These are phyloP conservation scores for Dexiosoma caninum DNA, from an alignment of 2,888 invertebrate genomes.

Conservation along the genomic window DNA sequence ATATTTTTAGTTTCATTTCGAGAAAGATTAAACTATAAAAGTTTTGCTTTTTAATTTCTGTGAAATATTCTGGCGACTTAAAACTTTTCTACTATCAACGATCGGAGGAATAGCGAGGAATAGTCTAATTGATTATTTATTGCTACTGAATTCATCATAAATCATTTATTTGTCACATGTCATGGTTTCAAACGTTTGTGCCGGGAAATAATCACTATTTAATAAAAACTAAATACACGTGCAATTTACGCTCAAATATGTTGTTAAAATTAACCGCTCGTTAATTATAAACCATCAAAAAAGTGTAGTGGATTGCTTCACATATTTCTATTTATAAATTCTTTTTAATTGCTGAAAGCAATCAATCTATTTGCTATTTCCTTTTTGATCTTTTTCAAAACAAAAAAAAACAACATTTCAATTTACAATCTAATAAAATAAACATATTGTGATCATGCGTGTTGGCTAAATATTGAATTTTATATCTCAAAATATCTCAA, in stretches of 20 bases:
- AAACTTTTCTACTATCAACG: too few relatives aligned
- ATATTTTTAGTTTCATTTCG: too few relatives aligned
- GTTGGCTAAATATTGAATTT: conserved; percentile 14
- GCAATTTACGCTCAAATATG: background rate
- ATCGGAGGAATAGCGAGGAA: too few relatives aligned
- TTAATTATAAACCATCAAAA: background rate
- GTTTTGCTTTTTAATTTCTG: too few relatives aligned
- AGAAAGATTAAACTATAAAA: too few relatives aligned
- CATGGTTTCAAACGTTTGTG: too few relatives aligned
- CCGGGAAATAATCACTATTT: too few relatives aligned
- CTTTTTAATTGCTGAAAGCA: background rate
- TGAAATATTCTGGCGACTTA: too few relatives aligned
- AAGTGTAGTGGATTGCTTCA: background rate
- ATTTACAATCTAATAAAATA: conserved; percentile 7
- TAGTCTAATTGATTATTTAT: too few relatives aligned
- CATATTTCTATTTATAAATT: background rate
- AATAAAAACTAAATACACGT: too few relatives aligned
- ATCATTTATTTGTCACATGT: too few relatives aligned
- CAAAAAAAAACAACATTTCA: background rate
- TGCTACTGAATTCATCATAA: too few relatives aligned
- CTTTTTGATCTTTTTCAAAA: background rate
- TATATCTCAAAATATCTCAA: conserved; percentile 5
- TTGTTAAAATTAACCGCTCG: background rate
- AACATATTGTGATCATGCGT: background rate
- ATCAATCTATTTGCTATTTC: conserved; percentile 20